Conservation (phyloP, 2,888 invertebrate species). For the Calliphora vomitoria region DNA sequence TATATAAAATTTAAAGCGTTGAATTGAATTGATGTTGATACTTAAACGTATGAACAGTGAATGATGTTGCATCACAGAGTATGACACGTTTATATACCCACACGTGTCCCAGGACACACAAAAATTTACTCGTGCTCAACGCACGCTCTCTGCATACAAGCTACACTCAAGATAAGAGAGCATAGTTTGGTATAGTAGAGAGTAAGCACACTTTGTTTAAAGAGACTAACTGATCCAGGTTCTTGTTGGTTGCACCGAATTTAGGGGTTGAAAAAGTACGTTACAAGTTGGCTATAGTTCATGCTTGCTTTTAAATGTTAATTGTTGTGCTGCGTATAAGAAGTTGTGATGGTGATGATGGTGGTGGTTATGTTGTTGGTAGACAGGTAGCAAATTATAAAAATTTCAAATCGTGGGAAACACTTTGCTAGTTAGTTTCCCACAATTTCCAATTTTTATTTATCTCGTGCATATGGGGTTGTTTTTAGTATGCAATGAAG, state of each 20-base stretch:
- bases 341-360: slow-evolving; percentile 53
- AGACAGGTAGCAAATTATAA: slow-evolving; percentile 77
- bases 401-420: slow-evolving; percentile 84
- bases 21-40: slow-evolving; percentile 73
- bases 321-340: slow-evolving; percentile 27
- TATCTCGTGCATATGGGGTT: slow-evolving; percentile 79
- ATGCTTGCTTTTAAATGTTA: slow-evolving; percentile 68
- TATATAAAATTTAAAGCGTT: slow-evolving; percentile 41
- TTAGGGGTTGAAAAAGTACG: slow-evolving; percentile 77
- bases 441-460: slow-evolving; percentile 81
- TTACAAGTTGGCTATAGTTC: slow-evolving; percentile 66
- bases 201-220: slow-evolving; percentile 56
- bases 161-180: slow-evolving; percentile 55
- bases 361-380: slow-evolving; percentile 79
- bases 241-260: slow-evolving; percentile 77
- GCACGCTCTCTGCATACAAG: slow-evolving; percentile 74
- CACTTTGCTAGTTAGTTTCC: slow-evolving; percentile 84
- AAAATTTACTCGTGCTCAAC: slow-evolving; percentile 81
- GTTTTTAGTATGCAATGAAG: slow-evolving; percentile 78
- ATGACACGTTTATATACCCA: slow-evolving; percentile 82
- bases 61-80: slow-evolving; percentile 80
- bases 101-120: slow-evolving; percentile 79
- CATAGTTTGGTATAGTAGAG: slow-evolving; percentile 71
- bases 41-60: slow-evolving; percentile 81
- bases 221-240: slow-evolving; percentile 63